Evolutionary conservation across 2,797 vertebrate genomes (phyloP).

Genomic region (Danio jaintianensis): DNA sequence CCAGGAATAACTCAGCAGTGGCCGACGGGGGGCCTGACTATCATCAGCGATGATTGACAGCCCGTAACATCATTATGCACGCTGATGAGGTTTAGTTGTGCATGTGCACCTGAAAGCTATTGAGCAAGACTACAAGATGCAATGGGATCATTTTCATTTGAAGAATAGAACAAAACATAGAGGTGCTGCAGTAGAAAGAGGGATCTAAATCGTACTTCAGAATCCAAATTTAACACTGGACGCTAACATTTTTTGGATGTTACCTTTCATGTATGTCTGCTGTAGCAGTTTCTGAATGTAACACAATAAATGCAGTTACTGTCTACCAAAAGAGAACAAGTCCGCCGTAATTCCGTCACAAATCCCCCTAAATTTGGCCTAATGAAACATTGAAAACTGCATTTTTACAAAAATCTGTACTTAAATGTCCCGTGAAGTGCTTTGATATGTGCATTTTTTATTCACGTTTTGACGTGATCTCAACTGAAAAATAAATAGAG

Average conservation of each 20-base stretch:
- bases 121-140: background rate
- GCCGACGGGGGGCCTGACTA: background rate
- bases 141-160: conserved; percentile 8
- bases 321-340: too few relatives aligned
- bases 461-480: too few relatives aligned
- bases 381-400: too few relatives aligned
- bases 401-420: too few relatives aligned
- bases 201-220: background rate
- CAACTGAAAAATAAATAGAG: too few relatives aligned
- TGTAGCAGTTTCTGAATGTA: too few relatives aligned
- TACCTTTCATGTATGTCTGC: too few relatives aligned
- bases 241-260: background rate
- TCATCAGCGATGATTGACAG: conserved; percentile 38
- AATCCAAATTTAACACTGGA: background rate
- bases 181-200: background rate
- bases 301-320: too few relatives aligned
- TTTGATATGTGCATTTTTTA: too few relatives aligned
- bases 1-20: background rate
- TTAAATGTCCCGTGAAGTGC: too few relatives aligned
- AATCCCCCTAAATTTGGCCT: too few relatives aligned
- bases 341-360: too few relatives aligned
- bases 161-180: background rate
- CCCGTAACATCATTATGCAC: conserved; percentile 11
- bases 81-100: conserved; percentile 17
- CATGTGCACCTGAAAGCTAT: conserved; percentile 26